phyloP scores from a whole-genome alignment of 2,888 invertebrate species.

The Carabus problematicus region DNA sequence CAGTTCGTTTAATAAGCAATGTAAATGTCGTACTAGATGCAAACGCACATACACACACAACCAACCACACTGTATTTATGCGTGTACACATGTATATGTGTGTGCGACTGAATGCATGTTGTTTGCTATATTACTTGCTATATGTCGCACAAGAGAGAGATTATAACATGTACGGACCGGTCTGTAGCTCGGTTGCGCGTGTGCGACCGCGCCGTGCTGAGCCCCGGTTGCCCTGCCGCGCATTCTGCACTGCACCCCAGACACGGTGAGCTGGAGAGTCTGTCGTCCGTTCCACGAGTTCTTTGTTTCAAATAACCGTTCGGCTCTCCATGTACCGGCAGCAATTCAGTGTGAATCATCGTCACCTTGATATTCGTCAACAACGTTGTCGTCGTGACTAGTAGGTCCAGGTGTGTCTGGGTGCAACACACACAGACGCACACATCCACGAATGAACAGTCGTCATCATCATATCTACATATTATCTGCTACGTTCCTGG shows the following conservation, averaged over 20 bases:
- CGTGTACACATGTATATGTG: background rate
- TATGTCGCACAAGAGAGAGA: background rate
- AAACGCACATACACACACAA: background rate
- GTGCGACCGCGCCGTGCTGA: conserved; percentile 45
- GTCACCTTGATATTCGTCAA: background rate
- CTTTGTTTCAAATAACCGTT: conserved; percentile 50
- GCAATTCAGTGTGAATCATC: background rate
- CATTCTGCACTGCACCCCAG: conserved; percentile 53
- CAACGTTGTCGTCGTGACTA: no score
- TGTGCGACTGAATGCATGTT: conserved; percentile 23
- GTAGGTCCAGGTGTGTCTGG: conserved; percentile 13
- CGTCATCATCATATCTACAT: background rate
- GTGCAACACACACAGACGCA: background rate
- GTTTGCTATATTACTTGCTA: background rate
- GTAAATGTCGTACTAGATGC: background rate
- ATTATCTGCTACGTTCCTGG: no score
- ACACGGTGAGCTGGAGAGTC: conserved; percentile 53
- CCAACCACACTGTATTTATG: background rate
- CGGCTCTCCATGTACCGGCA: background rate
- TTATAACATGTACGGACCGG: conserved; percentile 37
- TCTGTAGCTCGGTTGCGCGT: conserved; percentile 27
- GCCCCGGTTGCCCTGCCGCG: conserved; percentile 55
- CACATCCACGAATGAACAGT: background rate
- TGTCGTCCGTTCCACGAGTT: conserved; percentile 49
- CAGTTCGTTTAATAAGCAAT: background rate